Evolutionary conservation across 2,888 invertebrate genomes (phyloP).

Genomic region (Caenorhabditis plicata): DNA sequence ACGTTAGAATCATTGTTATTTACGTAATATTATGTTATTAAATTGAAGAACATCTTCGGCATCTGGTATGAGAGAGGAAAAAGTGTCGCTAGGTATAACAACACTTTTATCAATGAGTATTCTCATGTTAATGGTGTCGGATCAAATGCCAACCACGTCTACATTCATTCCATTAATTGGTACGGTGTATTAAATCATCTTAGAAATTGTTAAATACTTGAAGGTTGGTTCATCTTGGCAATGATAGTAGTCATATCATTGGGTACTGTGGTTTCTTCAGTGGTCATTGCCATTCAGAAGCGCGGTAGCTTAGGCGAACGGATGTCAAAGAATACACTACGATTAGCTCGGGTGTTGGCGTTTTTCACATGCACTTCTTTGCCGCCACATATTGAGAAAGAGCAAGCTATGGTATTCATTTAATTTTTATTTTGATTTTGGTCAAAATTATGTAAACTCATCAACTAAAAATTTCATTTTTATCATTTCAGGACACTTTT

Average conservation of each 20-base stretch:
- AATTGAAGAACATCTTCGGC: constrained; percentile 66
- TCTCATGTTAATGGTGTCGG: constrained; percentile 68
- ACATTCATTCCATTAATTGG: constrained; percentile 69
- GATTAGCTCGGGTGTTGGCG: constrained; percentile 53
- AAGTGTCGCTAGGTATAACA: constrained; percentile 69
- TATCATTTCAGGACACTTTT: constrained; percentile 39
- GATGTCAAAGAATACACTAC: constrained; percentile 49
- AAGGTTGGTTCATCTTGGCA: constrained; percentile 68
- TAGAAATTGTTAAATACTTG: not conserved
- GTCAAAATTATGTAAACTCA: too few relatives aligned
- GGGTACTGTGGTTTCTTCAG: constrained; percentile 69
- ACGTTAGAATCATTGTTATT: constrained; percentile 53
- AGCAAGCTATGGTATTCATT: constrained; percentile 30
- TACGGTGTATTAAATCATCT: constrained; percentile 34
- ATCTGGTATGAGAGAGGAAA: constrained; percentile 67
- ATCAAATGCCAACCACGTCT: constrained; percentile 69
- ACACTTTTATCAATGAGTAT: constrained; percentile 68
- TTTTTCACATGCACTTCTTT: constrained; percentile 59
- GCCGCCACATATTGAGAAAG: constrained; percentile 61
- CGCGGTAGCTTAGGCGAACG: constrained; percentile 61
- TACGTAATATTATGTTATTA: not conserved
- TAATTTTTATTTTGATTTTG: not conserved
- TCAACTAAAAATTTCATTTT: not conserved
- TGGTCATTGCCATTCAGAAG: constrained; percentile 69
- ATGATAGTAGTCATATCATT: constrained; percentile 69